These are phyloP conservation scores for Menidia menidia DNA, from an alignment of 2,797 vertebrate genomes.

Conservation along the genomic window DNA sequence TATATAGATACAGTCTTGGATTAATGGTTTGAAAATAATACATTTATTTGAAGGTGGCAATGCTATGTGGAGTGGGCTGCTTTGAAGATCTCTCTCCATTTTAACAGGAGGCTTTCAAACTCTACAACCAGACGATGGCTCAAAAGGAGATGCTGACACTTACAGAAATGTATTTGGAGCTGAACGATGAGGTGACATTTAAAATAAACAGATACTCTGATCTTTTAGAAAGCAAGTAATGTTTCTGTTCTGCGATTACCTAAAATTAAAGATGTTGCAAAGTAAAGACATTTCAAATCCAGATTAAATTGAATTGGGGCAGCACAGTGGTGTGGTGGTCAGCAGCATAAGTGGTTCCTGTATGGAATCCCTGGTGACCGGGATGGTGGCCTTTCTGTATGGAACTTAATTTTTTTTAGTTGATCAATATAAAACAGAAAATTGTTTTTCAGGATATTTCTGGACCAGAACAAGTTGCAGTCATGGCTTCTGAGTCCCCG, in stretches of 20 bases:
- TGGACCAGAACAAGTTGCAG: constrained; percentile 43
- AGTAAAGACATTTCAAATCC: neutral
- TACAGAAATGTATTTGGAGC: constrained; percentile 77
- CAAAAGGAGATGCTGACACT: constrained; percentile 86
- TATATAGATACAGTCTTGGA: too few relatives aligned
- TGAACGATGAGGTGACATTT: constrained; percentile 83
- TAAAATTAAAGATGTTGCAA: constrained; percentile 3
- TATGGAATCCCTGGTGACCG: too few relatives aligned
- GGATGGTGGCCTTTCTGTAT: too few relatives aligned
- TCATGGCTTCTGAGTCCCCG: constrained; percentile 47
- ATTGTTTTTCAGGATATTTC: constrained; percentile 52
- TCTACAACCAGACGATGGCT: constrained; percentile 83
- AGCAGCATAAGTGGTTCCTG: too few relatives aligned
- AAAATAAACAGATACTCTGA: neutral
- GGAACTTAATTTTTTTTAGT: too few relatives aligned
- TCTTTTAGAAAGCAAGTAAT: neutral
- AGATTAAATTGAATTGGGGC: too few relatives aligned
- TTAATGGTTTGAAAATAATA: too few relatives aligned
- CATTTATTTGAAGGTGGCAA: too few relatives aligned
- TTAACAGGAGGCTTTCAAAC: constrained; percentile 87
- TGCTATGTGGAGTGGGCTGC: too few relatives aligned
- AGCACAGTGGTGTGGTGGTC: too few relatives aligned
- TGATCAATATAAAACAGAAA: too few relatives aligned
- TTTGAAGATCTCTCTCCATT: constrained; percentile 18
- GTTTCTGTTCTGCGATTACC: neutral